Evolutionary conservation across 2,888 invertebrate species (phyloP), one percentile per base, ranked within the genome.

Genomic region (Athalia rosae): DNA sequence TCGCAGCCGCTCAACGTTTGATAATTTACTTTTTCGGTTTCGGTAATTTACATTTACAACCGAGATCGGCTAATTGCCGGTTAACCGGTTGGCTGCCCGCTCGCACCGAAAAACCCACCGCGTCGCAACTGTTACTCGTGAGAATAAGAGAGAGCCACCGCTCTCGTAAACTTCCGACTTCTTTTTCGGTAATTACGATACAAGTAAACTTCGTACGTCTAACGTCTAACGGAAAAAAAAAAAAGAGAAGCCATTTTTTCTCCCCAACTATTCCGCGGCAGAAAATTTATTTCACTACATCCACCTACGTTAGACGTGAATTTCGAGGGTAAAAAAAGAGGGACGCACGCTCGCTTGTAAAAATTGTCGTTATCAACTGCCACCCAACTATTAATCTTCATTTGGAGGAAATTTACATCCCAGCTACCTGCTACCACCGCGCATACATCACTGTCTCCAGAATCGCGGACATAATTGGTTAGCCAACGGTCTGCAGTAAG

Each of bases 41-140:
- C 61, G 84, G 86, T 89, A 89, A 89, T 89, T 89, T 88, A 88
- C 89, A 89, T 89, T 87, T 87, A 87, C 87, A 80, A 85, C 84
- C 83, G 85, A 85, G 86, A 89, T 89, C 89, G 87, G 87, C 85
- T 89, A 89, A 89, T 89, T 89, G 89, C 89, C 89, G 89, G 89
- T 89, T 89, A 87, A 89, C 88, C 76, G 78, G 76, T 77, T 71
- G 77, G 71, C 56, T 53, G 77, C n/a, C 61, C 73, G 71, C 13
- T 61, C 77, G 53, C 71, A 59, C 28, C 28, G 28, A 28, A 28
- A 59, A 71, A 63, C 61, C 59, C 61, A 67, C 77, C 77, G 67
- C 66, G 66, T 76, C 56, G 56, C 77, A 77, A 77, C 77, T 77
- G 77, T 77, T 77, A 56, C 73, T 62, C 77, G 77, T 77, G 71